Evolutionary conservation across 1,140 invertebrate species (phyloP).

Genomic region (Homarus americanus): DNA sequence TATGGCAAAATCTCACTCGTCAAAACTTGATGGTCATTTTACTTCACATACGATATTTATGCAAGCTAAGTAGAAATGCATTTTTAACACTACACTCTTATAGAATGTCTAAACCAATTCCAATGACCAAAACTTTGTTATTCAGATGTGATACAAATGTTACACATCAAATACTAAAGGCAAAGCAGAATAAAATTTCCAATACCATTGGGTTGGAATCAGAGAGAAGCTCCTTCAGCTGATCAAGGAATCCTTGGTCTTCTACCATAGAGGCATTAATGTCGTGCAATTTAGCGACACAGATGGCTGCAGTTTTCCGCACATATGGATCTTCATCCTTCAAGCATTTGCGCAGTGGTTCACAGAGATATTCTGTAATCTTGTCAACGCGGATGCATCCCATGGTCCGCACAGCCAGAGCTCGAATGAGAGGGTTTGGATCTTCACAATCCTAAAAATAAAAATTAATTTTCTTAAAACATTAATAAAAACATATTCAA

Average conservation of each 20-base stretch:
- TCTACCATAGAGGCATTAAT: constrained; percentile 98
- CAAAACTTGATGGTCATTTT: too few species aligned
- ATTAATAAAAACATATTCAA: too few species aligned
- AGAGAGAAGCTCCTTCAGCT: constrained; percentile 96
- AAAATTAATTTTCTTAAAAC: too few species aligned
- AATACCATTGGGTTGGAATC: constrained; percentile 99
- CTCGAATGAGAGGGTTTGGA: constrained; percentile 98
- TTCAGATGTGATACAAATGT: too few species aligned
- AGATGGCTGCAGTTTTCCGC: constrained; percentile 99
- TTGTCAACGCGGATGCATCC: constrained; percentile 99
- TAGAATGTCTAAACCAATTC: too few species aligned
- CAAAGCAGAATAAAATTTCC: too few species aligned
- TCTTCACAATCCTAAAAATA: constrained; percentile 97
- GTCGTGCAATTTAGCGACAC: constrained; percentile 99
- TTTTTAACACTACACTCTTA: too few species aligned
- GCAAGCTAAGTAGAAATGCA: too few species aligned
- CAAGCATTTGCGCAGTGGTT: constrained; percentile 98
- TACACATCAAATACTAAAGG: too few species aligned
- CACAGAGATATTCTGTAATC: constrained; percentile 99
- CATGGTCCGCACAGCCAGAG: constrained; percentile 99
- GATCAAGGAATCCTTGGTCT: constrained; percentile 98
- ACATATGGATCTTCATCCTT: constrained; percentile 99
- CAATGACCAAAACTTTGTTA: too few species aligned
- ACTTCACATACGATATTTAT: too few species aligned
- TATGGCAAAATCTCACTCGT: too few species aligned